A percentile compares a stretch with the other conserved stretches of the same genome.
Evolutionary conservation across 2,797 vertebrate species (phyloP).

Genomic region (Yasuhikotakia modesta): DNA sequence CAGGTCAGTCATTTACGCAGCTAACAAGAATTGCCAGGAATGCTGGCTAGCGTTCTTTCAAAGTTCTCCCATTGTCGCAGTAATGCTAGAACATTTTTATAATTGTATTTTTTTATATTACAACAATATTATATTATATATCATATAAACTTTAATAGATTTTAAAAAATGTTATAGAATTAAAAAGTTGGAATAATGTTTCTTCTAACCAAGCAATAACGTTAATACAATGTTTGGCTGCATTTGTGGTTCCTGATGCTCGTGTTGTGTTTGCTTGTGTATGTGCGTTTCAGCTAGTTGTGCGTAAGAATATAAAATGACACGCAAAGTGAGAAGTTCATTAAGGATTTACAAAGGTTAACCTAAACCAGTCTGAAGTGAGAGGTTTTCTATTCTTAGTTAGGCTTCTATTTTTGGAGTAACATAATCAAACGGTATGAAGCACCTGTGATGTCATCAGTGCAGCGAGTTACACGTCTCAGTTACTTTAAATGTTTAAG

Average conservation of each 20-base stretch:
- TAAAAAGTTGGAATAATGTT: too few relatives aligned
- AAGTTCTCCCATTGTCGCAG: too few relatives aligned
- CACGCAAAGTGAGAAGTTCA: constrained; percentile 55
- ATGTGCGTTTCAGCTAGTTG: constrained; percentile 7
- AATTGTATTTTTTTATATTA: too few relatives aligned
- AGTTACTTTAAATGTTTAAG: constrained; percentile 25
- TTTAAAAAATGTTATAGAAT: too few relatives aligned
- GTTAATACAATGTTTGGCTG: neutral
- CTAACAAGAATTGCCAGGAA: too few relatives aligned
- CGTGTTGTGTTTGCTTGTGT: neutral
- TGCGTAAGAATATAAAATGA: constrained; percentile 52
- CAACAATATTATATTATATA: too few relatives aligned
- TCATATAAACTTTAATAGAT: too few relatives aligned
- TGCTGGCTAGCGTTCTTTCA: too few relatives aligned
- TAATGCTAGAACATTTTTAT: too few relatives aligned
- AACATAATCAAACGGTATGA: constrained; percentile 47
- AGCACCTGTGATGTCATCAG: constrained; percentile 47
- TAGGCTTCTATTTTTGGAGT: constrained; percentile 40
- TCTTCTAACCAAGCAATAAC: too few relatives aligned
- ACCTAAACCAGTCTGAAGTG: constrained; percentile 52
- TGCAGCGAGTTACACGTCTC: constrained; percentile 10
- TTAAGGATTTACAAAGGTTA: constrained; percentile 51
- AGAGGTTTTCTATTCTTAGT: constrained; percentile 42
- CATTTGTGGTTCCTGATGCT: neutral
- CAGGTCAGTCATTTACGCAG: too few relatives aligned